These are phyloP conservation scores for Drosophila littoralis DNA, from an alignment of 1,140 invertebrate species.

Conservation along the genomic window DNA sequence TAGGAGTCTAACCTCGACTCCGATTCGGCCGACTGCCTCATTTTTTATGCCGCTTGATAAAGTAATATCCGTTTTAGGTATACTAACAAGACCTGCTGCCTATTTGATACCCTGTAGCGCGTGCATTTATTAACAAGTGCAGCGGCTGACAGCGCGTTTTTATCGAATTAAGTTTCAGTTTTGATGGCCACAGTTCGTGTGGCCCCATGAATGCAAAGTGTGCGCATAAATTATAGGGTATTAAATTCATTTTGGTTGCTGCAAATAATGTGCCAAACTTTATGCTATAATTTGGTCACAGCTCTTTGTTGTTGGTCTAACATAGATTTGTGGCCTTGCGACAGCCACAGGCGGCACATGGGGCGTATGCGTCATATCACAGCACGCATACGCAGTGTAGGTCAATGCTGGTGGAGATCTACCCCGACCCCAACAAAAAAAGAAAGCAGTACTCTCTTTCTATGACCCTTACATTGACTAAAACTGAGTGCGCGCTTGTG, in stretches of 20 bases:
- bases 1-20: constrained; percentile 51
- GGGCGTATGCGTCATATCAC: constrained; percentile 73
- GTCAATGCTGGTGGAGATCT: constrained; percentile 61
- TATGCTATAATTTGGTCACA: constrained; percentile 72
- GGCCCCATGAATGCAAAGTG: constrained; percentile 40
- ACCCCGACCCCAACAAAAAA: constrained; percentile 20
- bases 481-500: constrained; percentile 12
- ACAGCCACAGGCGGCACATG: constrained; percentile 45
- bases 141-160: constrained; percentile 9
- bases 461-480: constrained; percentile 31
- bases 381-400: constrained; percentile 74
- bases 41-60: constrained; percentile 83
- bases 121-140: constrained; percentile 21
- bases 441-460: constrained; percentile 24
- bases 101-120: constrained; percentile 48
- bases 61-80: constrained; percentile 82
- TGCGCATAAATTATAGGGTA: constrained; percentile 58
- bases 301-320: constrained; percentile 44
- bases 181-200: constrained; percentile 3
- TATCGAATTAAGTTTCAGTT: constrained; percentile 31
- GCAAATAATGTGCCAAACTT: constrained; percentile 78
- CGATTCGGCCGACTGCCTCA: constrained; percentile 56
- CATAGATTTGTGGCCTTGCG: constrained; percentile 77
- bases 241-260: constrained; percentile 59
- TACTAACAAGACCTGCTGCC: constrained; percentile 23